phyloP scores from a whole-genome alignment of 2,797 vertebrate species.

The Meriones psammophilus region DNA sequence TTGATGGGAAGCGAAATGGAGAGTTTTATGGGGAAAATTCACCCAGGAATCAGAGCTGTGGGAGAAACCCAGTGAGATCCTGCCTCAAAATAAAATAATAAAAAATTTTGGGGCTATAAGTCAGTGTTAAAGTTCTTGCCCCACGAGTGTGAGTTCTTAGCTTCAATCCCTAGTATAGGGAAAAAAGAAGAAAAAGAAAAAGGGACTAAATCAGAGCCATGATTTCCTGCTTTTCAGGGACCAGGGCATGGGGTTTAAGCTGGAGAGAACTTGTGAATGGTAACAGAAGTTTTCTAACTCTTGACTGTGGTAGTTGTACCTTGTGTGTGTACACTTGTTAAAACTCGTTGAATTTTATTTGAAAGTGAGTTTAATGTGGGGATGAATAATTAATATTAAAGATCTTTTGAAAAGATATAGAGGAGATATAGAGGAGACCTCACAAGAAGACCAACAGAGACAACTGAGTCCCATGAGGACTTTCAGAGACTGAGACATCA shows the following conservation, averaged over 20 bases:
- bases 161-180: not conserved
- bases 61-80: not conserved
- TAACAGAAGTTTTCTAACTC: not conserved
- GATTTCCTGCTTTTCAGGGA: not conserved
- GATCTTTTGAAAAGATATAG: not conserved
- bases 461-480: too few relatives aligned
- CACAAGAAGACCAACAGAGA: too few relatives aligned
- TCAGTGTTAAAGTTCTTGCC: not conserved
- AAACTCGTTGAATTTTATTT: slow-evolving; percentile 7
- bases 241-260: not conserved
- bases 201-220: not conserved
- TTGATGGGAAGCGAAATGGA: not conserved
- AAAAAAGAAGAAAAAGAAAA: not conserved
- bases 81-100: not conserved
- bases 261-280: not conserved
- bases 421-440: not conserved
- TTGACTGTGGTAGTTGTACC: slow-evolving; percentile 3
- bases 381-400: not conserved
- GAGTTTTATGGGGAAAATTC: not conserved
- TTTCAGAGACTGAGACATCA: too few relatives aligned
- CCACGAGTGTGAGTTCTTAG: not conserved
- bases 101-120: not conserved
- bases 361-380: not conserved
- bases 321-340: not conserved
- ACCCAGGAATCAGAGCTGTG: not conserved